Conservation (phyloP, 2,797 vertebrate genomes). For the Xiphophorus birchmanni region DNA sequence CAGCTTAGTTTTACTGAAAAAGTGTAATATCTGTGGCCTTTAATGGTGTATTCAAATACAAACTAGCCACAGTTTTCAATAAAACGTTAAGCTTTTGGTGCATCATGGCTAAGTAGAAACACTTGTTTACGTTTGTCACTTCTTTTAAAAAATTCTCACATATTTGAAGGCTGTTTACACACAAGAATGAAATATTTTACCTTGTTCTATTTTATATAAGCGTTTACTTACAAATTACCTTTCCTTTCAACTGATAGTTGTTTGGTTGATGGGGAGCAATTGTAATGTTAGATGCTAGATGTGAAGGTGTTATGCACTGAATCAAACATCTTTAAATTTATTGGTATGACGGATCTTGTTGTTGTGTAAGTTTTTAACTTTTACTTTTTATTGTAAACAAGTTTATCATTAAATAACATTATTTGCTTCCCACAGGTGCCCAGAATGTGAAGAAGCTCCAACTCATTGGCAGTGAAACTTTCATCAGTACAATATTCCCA, state of each 20-base stretch:
- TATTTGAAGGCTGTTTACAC: no score
- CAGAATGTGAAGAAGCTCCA: constrained; percentile 60
- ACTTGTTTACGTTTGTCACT: neutral
- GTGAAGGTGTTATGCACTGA: neutral
- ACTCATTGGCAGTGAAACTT: constrained; percentile 30
- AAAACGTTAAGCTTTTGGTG: neutral
- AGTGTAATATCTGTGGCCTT: neutral
- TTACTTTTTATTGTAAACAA: neutral
- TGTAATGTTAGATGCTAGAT: neutral
- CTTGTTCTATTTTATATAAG: neutral
- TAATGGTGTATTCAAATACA: neutral
- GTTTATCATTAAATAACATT: constrained; percentile 5
- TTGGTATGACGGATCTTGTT: neutral
- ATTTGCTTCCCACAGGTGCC: constrained; percentile 59
- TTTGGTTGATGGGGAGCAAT: neutral
- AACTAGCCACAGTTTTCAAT: neutral
- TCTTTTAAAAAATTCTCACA: neutral
- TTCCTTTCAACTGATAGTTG: neutral
- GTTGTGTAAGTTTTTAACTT: neutral
- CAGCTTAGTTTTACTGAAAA: neutral
- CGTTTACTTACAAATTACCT: neutral
- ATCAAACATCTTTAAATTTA: neutral
- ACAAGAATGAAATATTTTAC: neutral
- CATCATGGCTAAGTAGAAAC: neutral
- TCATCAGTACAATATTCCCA: constrained; percentile 12